A percentile compares a stretch with the other conserved stretches of the same genome.
Evolutionary conservation across 2,888 invertebrate genomes (phyloP).

Genomic region (Andrena bucephala): DNA sequence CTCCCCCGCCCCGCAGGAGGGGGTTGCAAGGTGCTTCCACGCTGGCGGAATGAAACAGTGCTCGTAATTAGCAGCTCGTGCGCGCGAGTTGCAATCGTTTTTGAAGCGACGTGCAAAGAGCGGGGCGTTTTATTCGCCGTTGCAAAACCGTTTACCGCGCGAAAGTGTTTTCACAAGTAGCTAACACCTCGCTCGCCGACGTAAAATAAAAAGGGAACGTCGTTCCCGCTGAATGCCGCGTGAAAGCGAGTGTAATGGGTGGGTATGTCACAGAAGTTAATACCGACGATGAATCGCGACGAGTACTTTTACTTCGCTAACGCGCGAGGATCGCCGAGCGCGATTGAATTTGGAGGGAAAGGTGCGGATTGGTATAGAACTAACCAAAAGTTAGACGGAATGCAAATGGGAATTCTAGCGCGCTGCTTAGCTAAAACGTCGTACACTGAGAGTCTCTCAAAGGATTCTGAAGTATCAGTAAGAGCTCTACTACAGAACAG

Average conservation of each 20-base stretch:
- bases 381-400: too few relatives aligned
- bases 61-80: slow-evolving; percentile 39
- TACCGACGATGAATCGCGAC: background rate
- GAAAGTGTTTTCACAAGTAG: slow-evolving; percentile 51
- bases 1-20: background rate
- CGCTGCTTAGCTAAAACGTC: too few relatives aligned
- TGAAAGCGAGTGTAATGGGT: slow-evolving; percentile 23
- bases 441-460: too few relatives aligned
- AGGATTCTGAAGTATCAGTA: too few relatives aligned
- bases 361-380: background rate
- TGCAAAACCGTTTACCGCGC: slow-evolving; percentile 37
- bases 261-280: background rate
- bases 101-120: slow-evolving; percentile 7
- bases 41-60: slow-evolving; percentile 29
- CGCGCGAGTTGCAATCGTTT: slow-evolving; percentile 26
- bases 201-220: slow-evolving; percentile 17
- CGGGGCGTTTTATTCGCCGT: slow-evolving; percentile 39
- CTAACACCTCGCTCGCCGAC: slow-evolving; percentile 35
- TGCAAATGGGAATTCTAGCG: too few relatives aligned
- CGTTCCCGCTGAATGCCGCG: slow-evolving; percentile 29
- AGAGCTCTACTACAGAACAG: too few relatives aligned
- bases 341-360: background rate
- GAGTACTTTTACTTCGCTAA: background rate
- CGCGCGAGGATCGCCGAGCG: background rate
- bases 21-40: slow-evolving; percentile 24